phyloP scores from a whole-genome alignment of 2,113 vertebrate genomes.

The Austrofundulus limnaeus region DNA sequence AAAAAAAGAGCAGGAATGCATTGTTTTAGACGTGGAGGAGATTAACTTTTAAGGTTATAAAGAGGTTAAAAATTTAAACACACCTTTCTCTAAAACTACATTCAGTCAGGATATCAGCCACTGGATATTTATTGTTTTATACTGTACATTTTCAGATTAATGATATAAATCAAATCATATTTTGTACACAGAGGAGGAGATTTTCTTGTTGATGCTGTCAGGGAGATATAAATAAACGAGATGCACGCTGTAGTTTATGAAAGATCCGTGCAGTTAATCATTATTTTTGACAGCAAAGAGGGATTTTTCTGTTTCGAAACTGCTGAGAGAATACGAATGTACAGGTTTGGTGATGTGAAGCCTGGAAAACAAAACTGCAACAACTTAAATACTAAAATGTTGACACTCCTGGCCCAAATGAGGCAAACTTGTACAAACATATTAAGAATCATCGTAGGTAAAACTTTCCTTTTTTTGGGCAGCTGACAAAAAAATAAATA shows the following conservation, averaged over 20 bases:
- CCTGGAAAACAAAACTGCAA: conserved; percentile 11
- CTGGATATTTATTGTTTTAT: conserved; percentile 74
- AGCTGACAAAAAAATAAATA: conserved; percentile 5
- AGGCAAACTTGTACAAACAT: background rate
- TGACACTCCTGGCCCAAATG: conserved; percentile 19
- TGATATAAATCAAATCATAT: conserved; percentile 50
- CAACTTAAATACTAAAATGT: too few relatives aligned
- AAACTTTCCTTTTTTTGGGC: background rate
- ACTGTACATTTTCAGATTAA: conserved; percentile 63
- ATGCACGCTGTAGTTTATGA: conserved; percentile 8
- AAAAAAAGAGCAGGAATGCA: conserved; percentile 54
- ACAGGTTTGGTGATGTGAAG: background rate
- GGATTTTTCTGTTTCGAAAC: conserved; percentile 6
- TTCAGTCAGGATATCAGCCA: conserved; percentile 53
- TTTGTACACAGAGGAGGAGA: conserved; percentile 49
- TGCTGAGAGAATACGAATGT: background rate
- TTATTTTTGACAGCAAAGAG: conserved; percentile 12
- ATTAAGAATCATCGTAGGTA: background rate
- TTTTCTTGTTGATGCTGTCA: conserved; percentile 22
- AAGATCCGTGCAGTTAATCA: background rate
- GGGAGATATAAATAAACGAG: conserved; percentile 20
- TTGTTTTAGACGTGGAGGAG: conserved; percentile 52
- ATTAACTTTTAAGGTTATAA: conserved; percentile 32
- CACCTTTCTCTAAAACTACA: conserved; percentile 36
- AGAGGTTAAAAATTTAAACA: conserved; percentile 25